Base-by-base conservation (phyloP, 2,797 vertebrate species). In the Phataginus tetradactyla region DNA sequence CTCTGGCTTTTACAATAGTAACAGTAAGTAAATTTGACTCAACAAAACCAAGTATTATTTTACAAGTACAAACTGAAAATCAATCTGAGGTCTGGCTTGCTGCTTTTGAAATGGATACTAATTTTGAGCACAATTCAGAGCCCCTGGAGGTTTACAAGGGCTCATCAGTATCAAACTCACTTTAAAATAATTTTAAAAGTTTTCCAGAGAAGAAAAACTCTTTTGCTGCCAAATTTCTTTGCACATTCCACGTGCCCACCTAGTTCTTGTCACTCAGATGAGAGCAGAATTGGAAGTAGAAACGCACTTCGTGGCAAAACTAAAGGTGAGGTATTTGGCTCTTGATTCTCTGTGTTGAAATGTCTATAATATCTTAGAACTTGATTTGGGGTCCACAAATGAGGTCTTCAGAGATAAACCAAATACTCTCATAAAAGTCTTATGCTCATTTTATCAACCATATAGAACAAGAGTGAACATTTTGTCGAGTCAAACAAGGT, bases 61-160 rank as follows among this genome's bases (percentile, higher is more conserved):
- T 95, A 97, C 75, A 97, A 96, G 90, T 83, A 74, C 88, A 95
- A 94, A 94, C 92, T 83, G 69, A 96, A 97, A 96, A 88, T 86
- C 89, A 90, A 59, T 80, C 95, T 92, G 88, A 61, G 42, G 69
- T 75, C 86, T 94, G 86, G 90, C 93, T 85, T 91, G 61, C 80
- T 96, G 95, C 90, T 95, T 97, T 97, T 96, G 84, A 96, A 97
- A 96, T 12, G 18, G 77, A 95, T 92, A 45, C 80, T 96, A 91
- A 96, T 96, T 96, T 96, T 96, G 94, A 96, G 71, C 39, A 96
- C 69, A 91, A 95, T 74, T 81, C 93, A 75, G 80, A 93, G 69
- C 49, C 90, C 92, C 95, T 80, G 32, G 90, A 93, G 94, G n/a
- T 87, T 90, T 92, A 45, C 39, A 68, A 88, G 91, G 96, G 64